These are phyloP conservation scores for Drosophila bipectinata DNA, from an alignment of 1,140 invertebrate species.

Conservation along the genomic window DNA sequence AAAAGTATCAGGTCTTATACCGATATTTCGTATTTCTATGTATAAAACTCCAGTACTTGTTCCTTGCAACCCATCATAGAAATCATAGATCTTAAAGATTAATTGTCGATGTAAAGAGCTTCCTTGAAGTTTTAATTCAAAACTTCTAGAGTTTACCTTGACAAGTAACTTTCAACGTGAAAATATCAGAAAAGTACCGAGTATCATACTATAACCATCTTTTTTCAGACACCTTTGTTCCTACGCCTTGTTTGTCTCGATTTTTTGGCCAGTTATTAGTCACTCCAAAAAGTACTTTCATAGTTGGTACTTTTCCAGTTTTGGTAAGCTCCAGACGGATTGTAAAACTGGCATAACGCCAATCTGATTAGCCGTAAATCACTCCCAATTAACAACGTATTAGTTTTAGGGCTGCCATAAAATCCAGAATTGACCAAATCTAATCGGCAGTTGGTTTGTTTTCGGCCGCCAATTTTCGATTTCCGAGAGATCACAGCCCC, in stretches of 20 bases:
- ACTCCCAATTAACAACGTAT: constrained; percentile 59
- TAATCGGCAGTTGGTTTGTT: constrained; percentile 18
- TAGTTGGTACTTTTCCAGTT: background rate
- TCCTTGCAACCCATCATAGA: too few relatives aligned
- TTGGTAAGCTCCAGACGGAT: background rate
- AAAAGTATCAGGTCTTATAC: too few relatives aligned
- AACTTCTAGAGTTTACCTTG: background rate
- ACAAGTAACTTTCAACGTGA: background rate
- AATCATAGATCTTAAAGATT: too few relatives aligned
- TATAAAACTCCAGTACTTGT: too few relatives aligned
- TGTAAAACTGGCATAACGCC: constrained; percentile 14
- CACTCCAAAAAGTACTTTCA: background rate
- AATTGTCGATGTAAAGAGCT: too few relatives aligned
- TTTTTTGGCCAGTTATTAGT: background rate
- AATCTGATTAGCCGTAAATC: constrained; percentile 53
- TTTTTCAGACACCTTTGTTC: background rate
- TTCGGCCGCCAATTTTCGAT: constrained; percentile 28
- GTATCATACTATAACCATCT: background rate
- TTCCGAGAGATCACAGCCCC: constrained; percentile 31
- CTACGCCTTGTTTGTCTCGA: too few relatives aligned
- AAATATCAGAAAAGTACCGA: background rate
- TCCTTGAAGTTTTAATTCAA: too few relatives aligned
- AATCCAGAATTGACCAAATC: constrained; percentile 26
- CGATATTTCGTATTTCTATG: too few relatives aligned
- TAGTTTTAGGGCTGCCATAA: constrained; percentile 50